Conservation (phyloP, 1,140 invertebrate genomes). For the Glossosoma conforme region DNA sequence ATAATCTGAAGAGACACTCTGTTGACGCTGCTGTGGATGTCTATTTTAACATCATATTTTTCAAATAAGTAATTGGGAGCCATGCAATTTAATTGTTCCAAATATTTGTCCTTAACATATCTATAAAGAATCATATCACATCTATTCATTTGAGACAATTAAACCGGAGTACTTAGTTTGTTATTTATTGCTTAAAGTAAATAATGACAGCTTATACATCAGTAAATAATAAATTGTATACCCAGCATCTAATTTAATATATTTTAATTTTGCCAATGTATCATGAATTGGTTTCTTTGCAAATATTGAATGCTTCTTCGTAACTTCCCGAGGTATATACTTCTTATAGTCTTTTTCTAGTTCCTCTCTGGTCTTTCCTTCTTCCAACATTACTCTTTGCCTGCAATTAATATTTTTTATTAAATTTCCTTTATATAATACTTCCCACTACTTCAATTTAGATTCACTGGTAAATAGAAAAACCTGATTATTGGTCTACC, state of each 20-base stretch:
- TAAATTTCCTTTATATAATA: constrained; percentile 2
- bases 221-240: constrained; percentile 32
- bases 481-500: not conserved
- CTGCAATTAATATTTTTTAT: constrained; percentile 36
- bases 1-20: constrained; percentile 61
- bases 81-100: constrained; percentile 69
- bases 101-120: constrained; percentile 71
- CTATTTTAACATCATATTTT: constrained; percentile 63
- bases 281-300: constrained; percentile 68
- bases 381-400: constrained; percentile 66
- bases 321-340: constrained; percentile 73
- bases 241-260: constrained; percentile 39
- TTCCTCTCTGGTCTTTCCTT: constrained; percentile 55
- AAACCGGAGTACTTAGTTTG: not conserved
- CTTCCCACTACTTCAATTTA: constrained; percentile 16
- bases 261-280: constrained; percentile 54
- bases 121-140: constrained; percentile 39
- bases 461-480: constrained; percentile 9
- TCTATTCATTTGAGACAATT: not conserved
- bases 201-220: not conserved
- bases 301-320: constrained; percentile 67
- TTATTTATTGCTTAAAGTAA: not conserved
- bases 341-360: constrained; percentile 73
- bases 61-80: constrained; percentile 78
- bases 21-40: constrained; percentile 55